Evolutionary conservation across 2,113 vertebrate species (phyloP), one percentile per base, ranked within the genome.

Genomic region (Potamarius usumacintae): DNA sequence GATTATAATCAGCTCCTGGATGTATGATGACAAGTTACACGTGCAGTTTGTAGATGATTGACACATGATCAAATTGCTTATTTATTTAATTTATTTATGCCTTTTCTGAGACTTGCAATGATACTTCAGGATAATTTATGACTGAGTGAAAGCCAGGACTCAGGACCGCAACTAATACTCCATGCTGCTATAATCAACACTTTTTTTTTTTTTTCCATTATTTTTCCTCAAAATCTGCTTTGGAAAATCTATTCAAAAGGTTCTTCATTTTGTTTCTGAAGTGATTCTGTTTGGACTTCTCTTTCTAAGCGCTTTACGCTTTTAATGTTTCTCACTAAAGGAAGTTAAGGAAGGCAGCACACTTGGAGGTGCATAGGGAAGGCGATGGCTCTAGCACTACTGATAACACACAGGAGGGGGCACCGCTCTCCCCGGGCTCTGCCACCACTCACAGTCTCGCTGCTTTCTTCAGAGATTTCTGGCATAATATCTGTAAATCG

Each of bases 351-450:
- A 99, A 99, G 96, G 97, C 98, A 89, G 96, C 96, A 94, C 97
- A 99, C 95, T 96, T 98, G 97, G 98, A 99, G 96, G 97, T 97
- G 91, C 97, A 98, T 94, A 99, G 98, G 94, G 98, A 99, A 97
- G 98, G 97, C 92, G 98, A 99, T 93, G 98, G 97, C 94, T 99
- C 98, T 95, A 99, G 98, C 94, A 99, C 97, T 93, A 99, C 98
- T 95, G 98, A 99, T 96, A 97, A 98, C 95, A 97, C 97, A 88
- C 97, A 98, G 93, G 98, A 98, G 92, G 98, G 97, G 95, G 92
- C 95, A 89, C 94, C 96, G 92, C 96, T 95, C 93, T 96, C 93
- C 95, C 96, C 96, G 85, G 89, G 94, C 85, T 91, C 97, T 92
- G 94, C 95, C 94, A 92, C 94, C 93, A 93, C 97, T 92, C 96